Evolutionary conservation across 2,888 invertebrate genomes (phyloP), one percentile per base, ranked within the genome.

Genomic region (Acronicta aceris): DNA sequence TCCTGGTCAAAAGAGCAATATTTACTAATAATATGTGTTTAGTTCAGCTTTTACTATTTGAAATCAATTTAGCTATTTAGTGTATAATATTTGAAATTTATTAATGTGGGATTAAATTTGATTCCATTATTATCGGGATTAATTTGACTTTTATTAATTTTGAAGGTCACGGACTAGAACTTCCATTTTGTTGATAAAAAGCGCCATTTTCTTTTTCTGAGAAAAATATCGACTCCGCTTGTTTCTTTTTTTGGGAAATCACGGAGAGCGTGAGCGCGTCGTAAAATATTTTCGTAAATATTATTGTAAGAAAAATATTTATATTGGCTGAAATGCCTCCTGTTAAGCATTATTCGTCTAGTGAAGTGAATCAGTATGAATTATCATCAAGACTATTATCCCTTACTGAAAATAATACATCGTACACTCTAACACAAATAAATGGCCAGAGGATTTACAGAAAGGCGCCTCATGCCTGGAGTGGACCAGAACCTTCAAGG

Each of bases 391-490:
- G 93, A 91, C 89, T 94, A 86, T 89, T 94, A 83, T 88, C 94
- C 67, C 83, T 94, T 83, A 94, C 94, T 65, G 94, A 94, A 89
- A 93, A 93, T 82, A 91, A 93, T 82, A 91, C 92, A 77, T 91
- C 93, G 0, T 94, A 94, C 81, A 94, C 93, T 68, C 85, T 94
- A 66, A 92, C 92, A 50, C 96, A 96, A 91, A 96, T 96, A 84
- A 97, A 97, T 89, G 97, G 97, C 13, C 97, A 97, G 87, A 89
- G 96, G 73, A 95, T 96, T 82, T 96, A 95, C 84, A 96, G 96
- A 71, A 93, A 93, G 64, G 96, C 96, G 49, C 95, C 96, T 15
- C 95, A 95, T 60, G 91, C 92, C 50, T 94, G 95, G 91, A 88
- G 81, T 55, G 95, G 94, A 38, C 93, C 95, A 13, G 93, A 94